These are phyloP conservation scores for Chloroceryle amazona DNA, from an alignment of 2,797 vertebrate species.

Conservation along the genomic window DNA sequence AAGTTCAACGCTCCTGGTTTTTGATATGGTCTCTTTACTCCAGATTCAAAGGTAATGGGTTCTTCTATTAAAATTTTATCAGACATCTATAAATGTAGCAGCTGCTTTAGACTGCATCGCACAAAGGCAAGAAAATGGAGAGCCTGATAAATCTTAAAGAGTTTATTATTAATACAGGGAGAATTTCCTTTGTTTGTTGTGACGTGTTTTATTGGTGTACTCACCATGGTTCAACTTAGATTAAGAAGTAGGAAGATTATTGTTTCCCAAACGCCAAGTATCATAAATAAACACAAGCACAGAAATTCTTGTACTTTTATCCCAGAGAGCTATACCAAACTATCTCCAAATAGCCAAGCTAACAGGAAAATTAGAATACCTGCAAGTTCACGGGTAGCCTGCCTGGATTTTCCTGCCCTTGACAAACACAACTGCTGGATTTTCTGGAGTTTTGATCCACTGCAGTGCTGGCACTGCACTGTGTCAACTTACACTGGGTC, in stretches of 20 bases:
- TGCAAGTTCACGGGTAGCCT: not conserved
- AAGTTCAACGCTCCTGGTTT: conserved; percentile 64
- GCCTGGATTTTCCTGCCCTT: not conserved
- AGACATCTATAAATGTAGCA: conserved; percentile 78
- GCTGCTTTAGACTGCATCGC: conserved; percentile 71
- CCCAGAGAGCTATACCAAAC: conserved; percentile 4
- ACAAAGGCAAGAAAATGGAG: conserved; percentile 66
- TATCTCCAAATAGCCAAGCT: conserved; percentile 42
- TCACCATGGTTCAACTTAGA: conserved; percentile 72
- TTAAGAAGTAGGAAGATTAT: conserved; percentile 79
- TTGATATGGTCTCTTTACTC: conserved; percentile 62
- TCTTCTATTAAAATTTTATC: conserved; percentile 83
- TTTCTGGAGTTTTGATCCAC: not conserved
- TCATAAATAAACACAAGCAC: conserved; percentile 75
- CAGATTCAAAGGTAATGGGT: conserved; percentile 78
- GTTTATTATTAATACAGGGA: conserved; percentile 82
- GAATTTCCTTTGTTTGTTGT: conserved; percentile 77
- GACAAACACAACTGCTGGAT: not conserved
- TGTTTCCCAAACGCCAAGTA: conserved; percentile 70
- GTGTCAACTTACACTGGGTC: conserved; percentile 62
- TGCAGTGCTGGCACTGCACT: not conserved
- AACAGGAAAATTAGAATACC: not conserved
- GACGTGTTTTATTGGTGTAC: conserved; percentile 76
- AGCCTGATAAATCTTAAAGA: conserved; percentile 78
- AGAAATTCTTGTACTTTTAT: conserved; percentile 60